A percentile compares a stretch with the other conserved stretches of the same genome.
Conservation (phyloP, 1,140 invertebrate genomes). For the Achatina immaculata region DNA sequence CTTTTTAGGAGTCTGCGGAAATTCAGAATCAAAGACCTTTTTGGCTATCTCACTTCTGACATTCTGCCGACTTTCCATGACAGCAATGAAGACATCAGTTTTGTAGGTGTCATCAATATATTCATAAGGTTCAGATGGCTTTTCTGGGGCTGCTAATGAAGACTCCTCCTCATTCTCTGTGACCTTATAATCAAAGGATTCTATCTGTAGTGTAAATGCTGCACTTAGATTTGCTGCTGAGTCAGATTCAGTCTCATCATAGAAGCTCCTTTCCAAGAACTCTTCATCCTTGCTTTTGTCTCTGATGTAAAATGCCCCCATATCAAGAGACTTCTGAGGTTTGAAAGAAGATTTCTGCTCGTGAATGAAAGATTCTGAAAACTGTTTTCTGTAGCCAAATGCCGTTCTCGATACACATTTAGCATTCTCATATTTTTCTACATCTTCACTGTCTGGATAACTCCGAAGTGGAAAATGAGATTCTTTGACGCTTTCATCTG, state of each 20-base stretch:
- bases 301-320: conserved; percentile 59
- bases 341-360: conserved; percentile 45
- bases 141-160: not conserved
- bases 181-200: no score
- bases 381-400: conserved; percentile 61
- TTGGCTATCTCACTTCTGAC: conserved; percentile 42
- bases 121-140: conserved; percentile 58
- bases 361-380: conserved; percentile 59
- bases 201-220: no score
- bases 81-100: conserved; percentile 56
- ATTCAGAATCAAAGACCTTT: conserved; percentile 37
- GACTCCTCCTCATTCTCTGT: conserved; percentile 39
- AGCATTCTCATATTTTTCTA: conserved; percentile 52
- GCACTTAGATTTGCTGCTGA: no score
- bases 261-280: conserved; percentile 13
- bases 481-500: conserved; percentile 10
- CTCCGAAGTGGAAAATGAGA: conserved; percentile 46
- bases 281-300: conserved; percentile 36
- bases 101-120: conserved; percentile 58
- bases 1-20: conserved; percentile 29
- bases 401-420: conserved; percentile 61
- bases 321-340: conserved; percentile 54
- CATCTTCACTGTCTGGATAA: conserved; percentile 47
- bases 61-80: conserved; percentile 55
- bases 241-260: conserved; percentile 4